Evolutionary conservation across 1,140 invertebrate genomes (phyloP), one percentile per base, ranked within the genome.

Genomic region (Formica exsecta): DNA sequence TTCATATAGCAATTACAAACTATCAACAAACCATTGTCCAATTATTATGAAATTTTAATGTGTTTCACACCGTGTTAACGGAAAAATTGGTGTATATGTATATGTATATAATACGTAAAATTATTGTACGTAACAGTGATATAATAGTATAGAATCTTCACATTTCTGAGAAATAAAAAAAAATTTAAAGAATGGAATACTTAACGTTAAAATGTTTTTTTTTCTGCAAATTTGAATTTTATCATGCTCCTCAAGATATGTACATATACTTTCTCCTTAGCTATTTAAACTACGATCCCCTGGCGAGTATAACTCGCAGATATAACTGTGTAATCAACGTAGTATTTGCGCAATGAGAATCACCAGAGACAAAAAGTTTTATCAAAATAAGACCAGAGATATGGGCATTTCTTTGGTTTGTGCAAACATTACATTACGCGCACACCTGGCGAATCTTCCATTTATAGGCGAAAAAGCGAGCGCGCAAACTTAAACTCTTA

Each of bases 241-340:
- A 54, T 54, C 8, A 4, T n/a, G 0, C 16, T 48, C 1, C 6
- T 29, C 3, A 4, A 76, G 5, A 0, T 8, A 65, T 48, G 0
- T 0, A 29, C 2, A 13, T 25, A n/a, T 3, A 6, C 9, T 59
- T 68, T 32, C 9, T 41, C 38, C 32, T 32, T 13, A 25, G 1
- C 6, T 22, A 4, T 59, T n/a, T 36, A 51, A 68, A 59, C 57
- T 25, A 38, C 16, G 22, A 22, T 32, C 13, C 32, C 0, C 16
- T 2, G 57, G 16, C 19, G 8, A 29, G 32, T 32, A 13, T 44
- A n/a, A 65, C 70, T 80, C 57, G 32, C 38, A 41, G 25, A 57
- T 32, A 59, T 36, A 81, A 71, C 16, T 70, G 36, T n/a, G 5
- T 5, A 81, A 80, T 80, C 51, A 71, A 81, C 9, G 13, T 25